Percentiles rank a stretch among this genome's conserved stretches.
phyloP scores from a whole-genome alignment of 2,888 invertebrate species.

The Hydropsyche betteni region DNA sequence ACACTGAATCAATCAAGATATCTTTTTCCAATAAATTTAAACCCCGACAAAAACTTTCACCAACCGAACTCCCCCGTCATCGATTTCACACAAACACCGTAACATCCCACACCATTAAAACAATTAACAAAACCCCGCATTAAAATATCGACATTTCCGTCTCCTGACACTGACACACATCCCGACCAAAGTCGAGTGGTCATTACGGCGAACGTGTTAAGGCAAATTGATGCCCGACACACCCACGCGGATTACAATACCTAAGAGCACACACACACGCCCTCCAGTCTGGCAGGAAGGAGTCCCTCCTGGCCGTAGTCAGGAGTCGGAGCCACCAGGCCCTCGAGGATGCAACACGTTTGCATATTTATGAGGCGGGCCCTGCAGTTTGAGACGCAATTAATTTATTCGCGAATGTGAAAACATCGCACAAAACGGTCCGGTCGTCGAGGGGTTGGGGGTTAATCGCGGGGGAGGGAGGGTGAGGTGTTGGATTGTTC shows the following conservation, averaged over 20 bases:
- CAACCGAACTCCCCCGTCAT: too few species aligned
- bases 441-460: too few species aligned
- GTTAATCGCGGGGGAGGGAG: too few species aligned
- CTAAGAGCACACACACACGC: too few species aligned
- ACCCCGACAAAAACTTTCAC: too few species aligned
- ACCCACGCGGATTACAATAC: neutral
- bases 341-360: constrained; percentile 17
- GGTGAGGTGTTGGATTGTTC: too few species aligned
- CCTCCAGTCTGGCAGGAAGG: neutral
- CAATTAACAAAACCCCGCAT: too few species aligned
- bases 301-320: neutral
- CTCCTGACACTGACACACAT: neutral
- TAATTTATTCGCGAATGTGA: constrained; percentile 19
- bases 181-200: neutral
- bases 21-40: too few species aligned
- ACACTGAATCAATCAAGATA: too few species aligned
- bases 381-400: neutral
- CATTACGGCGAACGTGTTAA: constrained; percentile 17
- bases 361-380: constrained; percentile 40
- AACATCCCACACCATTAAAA: too few species aligned
- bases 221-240: constrained; percentile 11
- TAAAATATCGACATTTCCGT: too few species aligned
- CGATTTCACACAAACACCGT: too few species aligned
- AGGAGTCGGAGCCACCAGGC: neutral
- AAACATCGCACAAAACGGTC: neutral